Conservation (phyloP, 2,797 vertebrate species). For the Dendrocincla tyrannina region DNA sequence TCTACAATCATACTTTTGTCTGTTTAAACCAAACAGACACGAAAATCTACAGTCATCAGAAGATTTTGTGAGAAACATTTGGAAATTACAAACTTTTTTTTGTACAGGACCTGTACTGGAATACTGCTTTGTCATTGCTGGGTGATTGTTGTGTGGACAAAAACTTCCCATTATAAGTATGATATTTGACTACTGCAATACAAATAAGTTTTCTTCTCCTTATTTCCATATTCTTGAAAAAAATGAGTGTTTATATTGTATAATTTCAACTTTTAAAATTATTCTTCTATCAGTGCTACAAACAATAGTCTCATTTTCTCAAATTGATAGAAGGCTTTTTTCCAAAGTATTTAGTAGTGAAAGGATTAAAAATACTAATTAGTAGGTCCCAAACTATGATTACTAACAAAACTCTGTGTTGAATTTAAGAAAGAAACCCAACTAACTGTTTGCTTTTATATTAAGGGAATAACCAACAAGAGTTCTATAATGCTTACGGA, state of each 20-base stretch:
- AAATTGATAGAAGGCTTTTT: not conserved
- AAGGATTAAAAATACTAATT: not conserved
- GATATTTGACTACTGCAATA: not conserved
- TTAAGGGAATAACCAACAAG: conserved; percentile 78
- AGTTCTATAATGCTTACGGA: conserved; percentile 74
- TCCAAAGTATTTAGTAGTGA: not conserved
- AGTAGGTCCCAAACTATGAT: not conserved
- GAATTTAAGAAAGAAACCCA: not conserved
- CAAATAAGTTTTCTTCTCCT: not conserved
- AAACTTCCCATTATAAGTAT: not conserved
- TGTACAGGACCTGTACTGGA: not conserved
- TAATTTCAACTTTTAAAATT: not conserved
- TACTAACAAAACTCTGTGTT: conserved; percentile 36
- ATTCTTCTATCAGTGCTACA: not conserved
- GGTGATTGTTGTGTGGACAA: not conserved
- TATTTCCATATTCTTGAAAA: not conserved
- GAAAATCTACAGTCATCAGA: not conserved
- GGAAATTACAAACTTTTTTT: not conserved
- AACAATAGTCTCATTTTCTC: not conserved
- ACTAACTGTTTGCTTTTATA: conserved; percentile 74
- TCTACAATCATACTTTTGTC: not conserved
- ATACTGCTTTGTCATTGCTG: not conserved
- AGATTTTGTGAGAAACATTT: not conserved
- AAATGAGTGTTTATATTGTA: not conserved
- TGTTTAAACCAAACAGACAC: not conserved